A percentile compares a stretch with the other conserved stretches of the same genome.
phyloP scores from a whole-genome alignment of 1,140 invertebrate species.

The Lucilia cuprina region DNA sequence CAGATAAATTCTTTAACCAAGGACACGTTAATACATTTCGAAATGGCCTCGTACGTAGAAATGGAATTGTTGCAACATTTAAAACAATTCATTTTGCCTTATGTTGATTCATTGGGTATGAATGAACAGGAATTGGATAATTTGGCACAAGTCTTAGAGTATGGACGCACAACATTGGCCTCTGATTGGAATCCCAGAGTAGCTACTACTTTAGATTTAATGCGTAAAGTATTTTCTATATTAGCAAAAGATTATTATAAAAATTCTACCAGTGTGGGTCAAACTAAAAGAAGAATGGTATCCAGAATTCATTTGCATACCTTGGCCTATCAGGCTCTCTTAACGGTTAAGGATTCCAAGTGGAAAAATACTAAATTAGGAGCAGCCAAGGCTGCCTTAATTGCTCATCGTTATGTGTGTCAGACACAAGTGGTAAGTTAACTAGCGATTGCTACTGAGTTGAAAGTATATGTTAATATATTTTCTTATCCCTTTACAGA shows the following conservation, averaged over 20 bases:
- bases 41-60: constrained; percentile 88
- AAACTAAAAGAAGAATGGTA: constrained; percentile 64
- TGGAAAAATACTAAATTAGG: constrained; percentile 83
- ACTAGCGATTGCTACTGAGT: too few relatives aligned
- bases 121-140: constrained; percentile 89
- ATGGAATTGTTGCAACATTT: constrained; percentile 73
- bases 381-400: constrained; percentile 84
- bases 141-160: constrained; percentile 72
- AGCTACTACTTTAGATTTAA: constrained; percentile 82
- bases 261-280: constrained; percentile 34
- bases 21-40: constrained; percentile 80
- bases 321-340: constrained; percentile 84
- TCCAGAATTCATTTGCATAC: constrained; percentile 87
- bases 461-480: background rate
- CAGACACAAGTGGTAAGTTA: constrained; percentile 70
- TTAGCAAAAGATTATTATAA: constrained; percentile 56
- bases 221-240: constrained; percentile 76
- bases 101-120: constrained; percentile 87
- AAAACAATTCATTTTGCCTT: constrained; percentile 74
- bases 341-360: constrained; percentile 71
- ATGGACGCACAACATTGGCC: constrained; percentile 77
- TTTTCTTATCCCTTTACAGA: constrained; percentile 60
- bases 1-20: constrained; percentile 71
- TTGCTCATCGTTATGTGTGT: constrained; percentile 86
- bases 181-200: constrained; percentile 82